These are phyloP conservation scores for Xestoiulus laeticollis DNA, from an alignment of 2,888 invertebrate species.

Conservation along the genomic window DNA sequence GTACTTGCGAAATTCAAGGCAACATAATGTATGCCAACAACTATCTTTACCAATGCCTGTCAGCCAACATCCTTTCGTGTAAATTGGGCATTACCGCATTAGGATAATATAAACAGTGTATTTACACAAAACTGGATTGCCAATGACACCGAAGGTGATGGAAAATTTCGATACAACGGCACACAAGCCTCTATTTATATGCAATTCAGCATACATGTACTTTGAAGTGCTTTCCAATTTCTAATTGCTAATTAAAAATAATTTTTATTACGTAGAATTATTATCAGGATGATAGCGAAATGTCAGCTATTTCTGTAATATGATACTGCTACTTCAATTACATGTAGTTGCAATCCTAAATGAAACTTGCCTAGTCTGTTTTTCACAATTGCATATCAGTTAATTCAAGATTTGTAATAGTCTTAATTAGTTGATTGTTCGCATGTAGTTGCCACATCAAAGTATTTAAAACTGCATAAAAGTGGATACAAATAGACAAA, in stretches of 20 bases:
- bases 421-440: not conserved
- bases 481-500: not conserved
- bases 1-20: not conserved
- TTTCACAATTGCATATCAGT: not conserved
- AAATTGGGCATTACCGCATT: not conserved
- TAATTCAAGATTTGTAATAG: not conserved
- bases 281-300: not conserved
- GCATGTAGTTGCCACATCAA: not conserved
- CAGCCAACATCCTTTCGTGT: not conserved
- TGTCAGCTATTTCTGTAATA: not conserved
- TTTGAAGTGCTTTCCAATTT: not conserved
- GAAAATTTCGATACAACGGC: constrained; percentile 12
- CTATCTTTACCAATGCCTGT: not conserved
- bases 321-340: not conserved
- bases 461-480: not conserved
- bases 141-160: constrained; percentile 31
- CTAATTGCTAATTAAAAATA: not conserved
- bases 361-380: not conserved
- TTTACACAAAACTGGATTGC: not conserved
- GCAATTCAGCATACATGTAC: not conserved
- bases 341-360: not conserved
- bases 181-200: not conserved
- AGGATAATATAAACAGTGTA: not conserved
- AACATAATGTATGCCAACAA: not conserved
- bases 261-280: not conserved